A percentile compares a stretch with the other conserved stretches of the same genome.
phyloP scores from a whole-genome alignment of 2,888 invertebrate species.

The Stenichneumon culpator region DNA sequence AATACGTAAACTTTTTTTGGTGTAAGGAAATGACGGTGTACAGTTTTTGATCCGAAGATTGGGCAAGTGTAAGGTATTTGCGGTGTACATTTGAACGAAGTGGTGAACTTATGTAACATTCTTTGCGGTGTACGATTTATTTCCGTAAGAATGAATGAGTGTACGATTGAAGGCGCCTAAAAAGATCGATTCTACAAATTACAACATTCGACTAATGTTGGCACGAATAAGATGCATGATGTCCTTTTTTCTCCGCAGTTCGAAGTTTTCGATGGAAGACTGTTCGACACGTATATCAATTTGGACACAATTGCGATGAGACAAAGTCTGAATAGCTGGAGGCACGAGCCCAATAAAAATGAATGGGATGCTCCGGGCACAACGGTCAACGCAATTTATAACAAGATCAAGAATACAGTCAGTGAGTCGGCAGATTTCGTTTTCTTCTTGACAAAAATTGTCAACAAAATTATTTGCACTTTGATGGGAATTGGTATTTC shows the following conservation, averaged over 20 bases:
- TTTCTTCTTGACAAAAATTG: conserved; percentile 40
- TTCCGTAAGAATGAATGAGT: too few relatives aligned
- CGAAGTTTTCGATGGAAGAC: conserved; percentile 87
- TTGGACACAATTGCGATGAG: conserved; percentile 88
- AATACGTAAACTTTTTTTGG: too few relatives aligned
- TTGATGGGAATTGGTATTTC: background rate
- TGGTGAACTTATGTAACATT: too few relatives aligned
- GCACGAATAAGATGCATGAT: background rate
- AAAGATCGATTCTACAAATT: background rate
- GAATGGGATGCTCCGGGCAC: conserved; percentile 91
- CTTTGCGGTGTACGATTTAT: too few relatives aligned
- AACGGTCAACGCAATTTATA: conserved; percentile 91
- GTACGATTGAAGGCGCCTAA: too few relatives aligned
- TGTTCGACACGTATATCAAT: conserved; percentile 88
- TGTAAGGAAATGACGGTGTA: too few relatives aligned
- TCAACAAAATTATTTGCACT: conserved; percentile 1
- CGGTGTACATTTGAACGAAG: too few relatives aligned
- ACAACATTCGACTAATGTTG: background rate
- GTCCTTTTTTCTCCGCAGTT: conserved; percentile 85
- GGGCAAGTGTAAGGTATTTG: too few relatives aligned
- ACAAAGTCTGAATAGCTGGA: conserved; percentile 87
- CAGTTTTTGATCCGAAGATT: too few relatives aligned
- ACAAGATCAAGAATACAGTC: conserved; percentile 90
- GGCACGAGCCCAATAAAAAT: conserved; percentile 89
- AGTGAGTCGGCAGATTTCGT: conserved; percentile 87